Conservation (phyloP, 2,888 invertebrate genomes). For the Cantharis rustica region DNA sequence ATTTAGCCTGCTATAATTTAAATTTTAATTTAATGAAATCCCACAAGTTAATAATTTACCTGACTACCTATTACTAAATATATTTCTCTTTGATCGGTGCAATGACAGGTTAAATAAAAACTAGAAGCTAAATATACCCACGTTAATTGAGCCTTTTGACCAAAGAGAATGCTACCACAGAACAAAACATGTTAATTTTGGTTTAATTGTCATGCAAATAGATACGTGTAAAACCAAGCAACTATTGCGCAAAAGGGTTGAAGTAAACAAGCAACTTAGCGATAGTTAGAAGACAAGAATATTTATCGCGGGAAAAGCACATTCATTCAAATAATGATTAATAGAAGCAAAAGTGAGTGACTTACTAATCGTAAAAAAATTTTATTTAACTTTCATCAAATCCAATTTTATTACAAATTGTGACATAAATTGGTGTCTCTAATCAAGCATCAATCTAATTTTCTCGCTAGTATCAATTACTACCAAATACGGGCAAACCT, state of each 20-base stretch:
- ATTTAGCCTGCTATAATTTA: no score
- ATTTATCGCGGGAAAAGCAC: not conserved
- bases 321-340: not conserved
- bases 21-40: no score
- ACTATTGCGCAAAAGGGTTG: not conserved
- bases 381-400: not conserved
- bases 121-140: not conserved
- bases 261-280: not conserved
- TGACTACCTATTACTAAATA: no score
- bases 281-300: not conserved
- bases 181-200: not conserved
- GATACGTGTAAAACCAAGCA: not conserved
- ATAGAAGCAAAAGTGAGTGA: not conserved
- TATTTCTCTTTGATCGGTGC: not conserved
- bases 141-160: not conserved
- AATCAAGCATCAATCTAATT: conserved; percentile 19
- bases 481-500: not conserved
- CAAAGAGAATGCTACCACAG: not conserved
- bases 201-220: not conserved
- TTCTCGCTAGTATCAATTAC: conserved; percentile 8
- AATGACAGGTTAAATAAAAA: not conserved
- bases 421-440: not conserved
- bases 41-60: no score
- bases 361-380: not conserved
- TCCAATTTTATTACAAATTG: not conserved